Evolutionary conservation across 2,113 vertebrate genomes (phyloP).

Genomic region (Elaphurus davidianus): DNA sequence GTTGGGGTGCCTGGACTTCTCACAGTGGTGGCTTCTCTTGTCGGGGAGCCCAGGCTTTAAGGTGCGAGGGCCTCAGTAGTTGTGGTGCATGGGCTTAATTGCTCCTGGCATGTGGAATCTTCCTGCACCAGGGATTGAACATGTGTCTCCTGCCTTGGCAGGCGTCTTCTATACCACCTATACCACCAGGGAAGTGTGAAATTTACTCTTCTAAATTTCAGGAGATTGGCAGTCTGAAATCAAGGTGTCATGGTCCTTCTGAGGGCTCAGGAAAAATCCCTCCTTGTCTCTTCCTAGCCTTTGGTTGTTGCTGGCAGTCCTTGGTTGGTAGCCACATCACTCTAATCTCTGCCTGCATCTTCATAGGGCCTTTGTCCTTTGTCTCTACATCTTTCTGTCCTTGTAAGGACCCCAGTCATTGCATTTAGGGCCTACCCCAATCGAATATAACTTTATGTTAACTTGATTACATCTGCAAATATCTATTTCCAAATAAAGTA

Average conservation of each 20-base stretch:
- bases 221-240: background rate
- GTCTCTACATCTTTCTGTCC: background rate
- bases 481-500: background rate
- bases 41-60: background rate
- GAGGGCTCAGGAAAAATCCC: background rate
- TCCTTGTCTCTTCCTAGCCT: background rate
- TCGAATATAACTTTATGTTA: background rate
- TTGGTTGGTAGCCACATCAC: background rate
- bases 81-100: background rate
- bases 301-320: background rate
- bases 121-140: background rate
- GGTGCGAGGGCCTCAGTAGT: background rate
- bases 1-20: background rate
- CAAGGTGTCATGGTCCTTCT: background rate
- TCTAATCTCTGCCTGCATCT: background rate
- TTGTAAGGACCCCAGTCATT: background rate
- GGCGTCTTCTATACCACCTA: background rate
- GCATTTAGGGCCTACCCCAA: background rate
- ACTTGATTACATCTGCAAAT: background rate
- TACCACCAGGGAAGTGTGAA: background rate
- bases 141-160: background rate
- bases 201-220: background rate
- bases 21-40: background rate
- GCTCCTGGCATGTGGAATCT: background rate
- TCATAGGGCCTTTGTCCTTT: background rate